These are phyloP conservation scores for Ennomos erosarius DNA, from an alignment of 2,888 invertebrate species.

Conservation along the genomic window DNA sequence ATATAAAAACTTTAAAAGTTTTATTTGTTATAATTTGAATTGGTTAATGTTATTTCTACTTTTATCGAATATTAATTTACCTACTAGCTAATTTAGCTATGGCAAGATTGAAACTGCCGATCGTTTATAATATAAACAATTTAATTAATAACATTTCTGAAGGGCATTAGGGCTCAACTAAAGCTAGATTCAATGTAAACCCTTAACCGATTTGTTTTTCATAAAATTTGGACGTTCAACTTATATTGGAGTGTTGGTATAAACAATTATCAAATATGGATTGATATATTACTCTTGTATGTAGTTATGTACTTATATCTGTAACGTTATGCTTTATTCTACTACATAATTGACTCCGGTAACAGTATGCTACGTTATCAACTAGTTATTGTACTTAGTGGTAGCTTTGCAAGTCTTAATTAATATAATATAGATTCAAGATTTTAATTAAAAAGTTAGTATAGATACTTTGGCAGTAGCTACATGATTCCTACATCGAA, in stretches of 20 bases:
- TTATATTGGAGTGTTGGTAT: constrained; percentile 22
- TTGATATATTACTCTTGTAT: constrained; percentile 37
- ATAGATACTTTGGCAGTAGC: constrained; percentile 41
- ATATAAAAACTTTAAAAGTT: no score
- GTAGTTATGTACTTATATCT: constrained; percentile 23
- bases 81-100: neutral
- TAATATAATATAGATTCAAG: constrained; percentile 35
- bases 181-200: no score
- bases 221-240: neutral
- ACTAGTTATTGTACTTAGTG: constrained; percentile 79
- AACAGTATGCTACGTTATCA: constrained; percentile 64
- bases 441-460: constrained; percentile 39
- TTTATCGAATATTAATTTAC: neutral
- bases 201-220: no score
- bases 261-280: constrained; percentile 39
- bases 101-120: no score
- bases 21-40: no score
- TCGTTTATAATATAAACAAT: no score
- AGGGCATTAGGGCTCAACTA: no score
- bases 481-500: constrained; percentile 24
- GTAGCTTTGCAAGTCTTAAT: constrained; percentile 62
- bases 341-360: constrained; percentile 76
- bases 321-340: constrained; percentile 50
- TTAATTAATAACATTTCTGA: no score
- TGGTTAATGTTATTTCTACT: no score